These are phyloP conservation scores for Tetraodon nigroviridis DNA, from an alignment of 2,113 vertebrate genomes.

Conservation along the genomic window DNA sequence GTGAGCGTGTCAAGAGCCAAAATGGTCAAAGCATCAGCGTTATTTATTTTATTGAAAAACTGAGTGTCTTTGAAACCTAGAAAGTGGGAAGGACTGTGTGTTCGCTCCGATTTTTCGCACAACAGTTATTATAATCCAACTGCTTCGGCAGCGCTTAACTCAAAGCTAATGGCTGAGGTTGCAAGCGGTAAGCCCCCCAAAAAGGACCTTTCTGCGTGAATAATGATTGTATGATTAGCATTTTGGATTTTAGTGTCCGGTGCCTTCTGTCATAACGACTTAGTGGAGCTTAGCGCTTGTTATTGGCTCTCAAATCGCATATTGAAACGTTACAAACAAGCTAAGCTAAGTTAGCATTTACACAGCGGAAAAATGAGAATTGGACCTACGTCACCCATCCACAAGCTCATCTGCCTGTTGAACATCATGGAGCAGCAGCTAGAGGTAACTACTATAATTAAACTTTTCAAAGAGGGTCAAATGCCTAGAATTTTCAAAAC, in stretches of 20 bases:
- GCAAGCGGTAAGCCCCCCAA: neutral
- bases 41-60: too few species aligned
- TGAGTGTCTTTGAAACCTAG: too few species aligned
- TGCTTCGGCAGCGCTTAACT: too few species aligned
- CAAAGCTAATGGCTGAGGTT: neutral
- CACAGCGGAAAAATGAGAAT: slow-evolving; percentile 5
- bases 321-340: neutral
- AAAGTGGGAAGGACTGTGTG: too few species aligned
- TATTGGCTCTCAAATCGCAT: neutral
- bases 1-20: too few species aligned
- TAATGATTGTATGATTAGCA: neutral
- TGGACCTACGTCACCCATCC: slow-evolving; percentile 79
- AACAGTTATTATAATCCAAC: too few species aligned
- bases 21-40: too few species aligned
- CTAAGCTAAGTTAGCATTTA: slow-evolving; percentile 20
- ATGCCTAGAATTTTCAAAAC: too few species aligned
- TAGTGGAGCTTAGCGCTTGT: neutral
- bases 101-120: too few species aligned
- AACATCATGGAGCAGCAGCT: slow-evolving; percentile 60
- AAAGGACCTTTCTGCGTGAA: neutral
- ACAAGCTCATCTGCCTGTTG: slow-evolving; percentile 77
- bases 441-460: too few species aligned
- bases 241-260: neutral
- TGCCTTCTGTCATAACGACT: neutral
- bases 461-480: too few species aligned